Percentiles rank a stretch among this genome's conserved stretches.
These are phyloP conservation scores for Pomatorhinus ruficollis DNA, from an alignment of 2,113 vertebrate genomes.

Conservation along the genomic window DNA sequence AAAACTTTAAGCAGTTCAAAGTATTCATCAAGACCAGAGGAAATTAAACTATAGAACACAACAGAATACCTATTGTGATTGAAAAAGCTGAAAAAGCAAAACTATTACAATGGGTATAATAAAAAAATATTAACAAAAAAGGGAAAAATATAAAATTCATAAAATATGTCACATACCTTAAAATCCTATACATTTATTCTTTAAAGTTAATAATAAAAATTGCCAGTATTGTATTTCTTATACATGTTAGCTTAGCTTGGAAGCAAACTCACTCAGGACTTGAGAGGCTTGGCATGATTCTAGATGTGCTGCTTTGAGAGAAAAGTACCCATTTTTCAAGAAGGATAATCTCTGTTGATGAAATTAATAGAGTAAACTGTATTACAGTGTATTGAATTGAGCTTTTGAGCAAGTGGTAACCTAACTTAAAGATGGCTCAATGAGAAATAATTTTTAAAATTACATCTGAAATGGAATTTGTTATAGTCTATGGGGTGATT, in stretches of 20 bases:
- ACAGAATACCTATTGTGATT: neutral
- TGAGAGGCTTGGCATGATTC: neutral
- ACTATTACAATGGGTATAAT: neutral
- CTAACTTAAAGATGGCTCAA: neutral
- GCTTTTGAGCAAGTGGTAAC: neutral
- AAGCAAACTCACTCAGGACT: neutral
- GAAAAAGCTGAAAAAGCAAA: neutral
- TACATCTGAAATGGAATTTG: neutral
- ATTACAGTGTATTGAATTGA: neutral
- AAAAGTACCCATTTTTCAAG: neutral
- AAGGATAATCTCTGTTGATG: neutral
- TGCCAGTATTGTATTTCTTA: neutral
- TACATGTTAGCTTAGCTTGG: neutral
- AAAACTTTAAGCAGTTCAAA: slow-evolving; percentile 38
- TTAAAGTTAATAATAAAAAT: neutral
- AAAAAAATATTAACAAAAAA: neutral
- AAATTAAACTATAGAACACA: slow-evolving; percentile 53
- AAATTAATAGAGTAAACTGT: neutral
- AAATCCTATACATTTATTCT: neutral
- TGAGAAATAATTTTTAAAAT: slow-evolving; percentile 7
- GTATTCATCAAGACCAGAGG: slow-evolving; percentile 37
- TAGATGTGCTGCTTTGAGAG: neutral
- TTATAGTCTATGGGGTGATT: neutral
- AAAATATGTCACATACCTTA: neutral
- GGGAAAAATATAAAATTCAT: neutral